Percentiles rank a stretch among this genome's conserved stretches.
Evolutionary conservation across 2,888 invertebrate species (phyloP).

Genomic region (Oligia latruncula): DNA sequence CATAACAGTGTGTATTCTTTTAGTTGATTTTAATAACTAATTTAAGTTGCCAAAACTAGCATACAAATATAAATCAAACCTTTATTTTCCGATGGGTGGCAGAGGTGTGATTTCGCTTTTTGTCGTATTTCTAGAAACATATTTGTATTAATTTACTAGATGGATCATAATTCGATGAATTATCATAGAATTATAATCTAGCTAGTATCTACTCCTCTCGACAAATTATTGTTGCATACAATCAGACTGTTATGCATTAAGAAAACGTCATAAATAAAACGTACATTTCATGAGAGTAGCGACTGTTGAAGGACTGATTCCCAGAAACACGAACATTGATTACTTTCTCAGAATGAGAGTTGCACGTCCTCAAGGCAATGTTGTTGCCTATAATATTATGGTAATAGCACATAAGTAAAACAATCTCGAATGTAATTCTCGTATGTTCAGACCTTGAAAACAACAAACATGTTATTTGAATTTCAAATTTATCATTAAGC

Average conservation of each 20-base stretch:
- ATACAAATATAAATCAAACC: neutral
- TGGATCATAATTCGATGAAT: neutral
- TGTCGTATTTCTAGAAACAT: neutral
- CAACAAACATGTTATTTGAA: conserved; percentile 54
- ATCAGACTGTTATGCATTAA: neutral
- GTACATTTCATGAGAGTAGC: neutral
- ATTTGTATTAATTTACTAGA: neutral
- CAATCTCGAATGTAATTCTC: conserved; percentile 41
- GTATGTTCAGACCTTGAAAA: conserved; percentile 46
- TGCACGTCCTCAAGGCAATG: conserved; percentile 15
- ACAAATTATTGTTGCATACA: neutral
- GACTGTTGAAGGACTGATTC: neutral
- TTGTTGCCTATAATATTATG: conserved; percentile 28
- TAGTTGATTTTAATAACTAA: neutral
- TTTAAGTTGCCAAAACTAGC: neutral
- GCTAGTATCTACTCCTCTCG: neutral
- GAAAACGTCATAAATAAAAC: neutral
- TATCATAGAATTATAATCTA: neutral
- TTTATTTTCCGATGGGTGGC: no score
- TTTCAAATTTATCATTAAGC: conserved; percentile 51
- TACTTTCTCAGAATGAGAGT: neutral
- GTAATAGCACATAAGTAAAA: conserved; percentile 37
- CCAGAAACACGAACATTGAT: neutral
- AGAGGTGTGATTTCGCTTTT: neutral
- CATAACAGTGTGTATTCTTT: neutral